phyloP scores from a whole-genome alignment of 2,113 vertebrate genomes.

The Dicrurus megarhynchus region DNA sequence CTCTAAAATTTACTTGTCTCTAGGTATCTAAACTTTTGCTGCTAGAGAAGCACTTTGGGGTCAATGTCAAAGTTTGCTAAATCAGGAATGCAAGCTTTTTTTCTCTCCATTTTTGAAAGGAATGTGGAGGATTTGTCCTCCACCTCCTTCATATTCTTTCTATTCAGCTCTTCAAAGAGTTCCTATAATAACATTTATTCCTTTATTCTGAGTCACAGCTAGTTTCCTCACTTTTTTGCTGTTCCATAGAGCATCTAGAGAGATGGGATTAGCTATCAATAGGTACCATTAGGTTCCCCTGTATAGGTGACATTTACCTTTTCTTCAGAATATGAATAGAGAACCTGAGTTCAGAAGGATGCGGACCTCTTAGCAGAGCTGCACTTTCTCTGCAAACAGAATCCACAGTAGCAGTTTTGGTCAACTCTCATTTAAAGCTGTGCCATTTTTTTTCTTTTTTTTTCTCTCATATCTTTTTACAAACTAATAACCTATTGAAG shows the following conservation, averaged over 20 bases:
- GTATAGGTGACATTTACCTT: background rate
- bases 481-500: background rate
- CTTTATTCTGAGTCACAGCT: background rate
- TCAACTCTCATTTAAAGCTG: background rate
- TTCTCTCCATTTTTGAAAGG: background rate
- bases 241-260: background rate
- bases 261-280: background rate
- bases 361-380: background rate
- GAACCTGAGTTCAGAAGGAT: background rate
- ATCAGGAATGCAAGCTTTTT: background rate
- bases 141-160: background rate
- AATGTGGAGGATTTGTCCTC: background rate
- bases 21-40: background rate
- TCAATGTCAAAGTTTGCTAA: background rate
- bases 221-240: background rate
- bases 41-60: background rate
- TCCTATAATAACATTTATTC: background rate
- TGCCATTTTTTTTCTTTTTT: background rate
- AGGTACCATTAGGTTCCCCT: background rate
- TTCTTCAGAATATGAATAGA: background rate
- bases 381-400: background rate
- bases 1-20: background rate
- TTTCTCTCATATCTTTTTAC: background rate
- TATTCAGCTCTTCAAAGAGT: background rate
- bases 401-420: background rate